Evolutionary conservation across 2,888 invertebrate genomes (phyloP).

Genomic region (Scaptomyza cyrtandrae): DNA sequence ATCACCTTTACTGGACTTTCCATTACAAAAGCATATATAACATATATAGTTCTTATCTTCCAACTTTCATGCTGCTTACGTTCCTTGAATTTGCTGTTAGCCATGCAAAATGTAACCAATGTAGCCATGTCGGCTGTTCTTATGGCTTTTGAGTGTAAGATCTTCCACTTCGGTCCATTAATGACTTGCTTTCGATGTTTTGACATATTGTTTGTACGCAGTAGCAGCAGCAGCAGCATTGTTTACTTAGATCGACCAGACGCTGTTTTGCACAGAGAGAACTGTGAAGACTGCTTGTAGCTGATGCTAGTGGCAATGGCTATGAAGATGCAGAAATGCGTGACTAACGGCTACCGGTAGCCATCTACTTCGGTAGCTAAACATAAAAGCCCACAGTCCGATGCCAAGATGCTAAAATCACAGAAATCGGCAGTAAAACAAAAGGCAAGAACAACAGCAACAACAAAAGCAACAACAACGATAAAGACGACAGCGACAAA

Average conservation of each 20-base stretch:
- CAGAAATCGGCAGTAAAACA: constrained; percentile 73
- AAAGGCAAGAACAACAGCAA: constrained; percentile 50
- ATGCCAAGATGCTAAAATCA: constrained; percentile 70
- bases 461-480: constrained; percentile 7
- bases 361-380: constrained; percentile 80
- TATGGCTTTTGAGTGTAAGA: constrained; percentile 12
- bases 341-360: constrained; percentile 80
- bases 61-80: not conserved
- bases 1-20: too few species aligned
- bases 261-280: constrained; percentile 1
- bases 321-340: constrained; percentile 77
- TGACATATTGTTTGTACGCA: constrained; percentile 63
- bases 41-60: not conserved
- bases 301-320: constrained; percentile 28
- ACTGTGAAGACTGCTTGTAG: constrained; percentile 5
- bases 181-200: constrained; percentile 73
- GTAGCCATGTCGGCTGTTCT: not conserved
- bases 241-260: constrained; percentile 57
- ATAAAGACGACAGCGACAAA: constrained; percentile 23
- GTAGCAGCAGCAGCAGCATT: constrained; percentile 49
- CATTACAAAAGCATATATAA: not conserved
- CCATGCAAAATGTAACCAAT: constrained; percentile 9
- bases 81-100: not conserved
- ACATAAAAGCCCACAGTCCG: constrained; percentile 62
- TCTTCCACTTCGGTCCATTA: constrained; percentile 61